A percentile compares a stretch with the other conserved stretches of the same genome.
Conservation (phyloP, 2,888 invertebrate species). For the Homarus gammarus region DNA sequence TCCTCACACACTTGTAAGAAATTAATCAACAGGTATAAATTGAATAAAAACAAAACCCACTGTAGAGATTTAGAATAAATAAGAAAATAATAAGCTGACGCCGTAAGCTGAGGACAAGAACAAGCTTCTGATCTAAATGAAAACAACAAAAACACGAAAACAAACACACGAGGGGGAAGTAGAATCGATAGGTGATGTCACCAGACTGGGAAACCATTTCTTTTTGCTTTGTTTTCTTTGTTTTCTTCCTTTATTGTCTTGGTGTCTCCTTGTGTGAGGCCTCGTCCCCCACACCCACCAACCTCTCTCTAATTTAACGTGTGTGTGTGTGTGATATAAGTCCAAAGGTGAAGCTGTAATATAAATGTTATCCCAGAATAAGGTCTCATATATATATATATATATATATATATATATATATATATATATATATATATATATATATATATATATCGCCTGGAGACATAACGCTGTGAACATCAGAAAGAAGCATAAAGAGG, state of each 20-base stretch:
- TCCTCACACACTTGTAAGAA: too few species aligned
- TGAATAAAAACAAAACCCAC: too few species aligned
- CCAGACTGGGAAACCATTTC: conserved; percentile 20
- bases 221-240: background rate
- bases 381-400: too few species aligned
- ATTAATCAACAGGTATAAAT: too few species aligned
- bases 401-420: too few species aligned
- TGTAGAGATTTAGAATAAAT: too few species aligned
- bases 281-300: too few species aligned
- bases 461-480: background rate
- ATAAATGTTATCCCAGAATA: conserved; percentile 5
- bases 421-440: too few species aligned
- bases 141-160: background rate
- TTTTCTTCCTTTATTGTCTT: background rate
- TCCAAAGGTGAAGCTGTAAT: too few species aligned
- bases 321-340: too few species aligned
- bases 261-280: conserved; percentile 16
- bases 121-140: background rate
- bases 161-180: background rate
- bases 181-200: conserved; percentile 35
- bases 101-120: background rate
- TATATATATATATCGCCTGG: background rate
- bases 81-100: too few species aligned
- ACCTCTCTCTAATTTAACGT: too few species aligned
- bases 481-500: background rate